Conservation (phyloP, 2,113 vertebrate species). For the Ictidomys tridecemlineatus region DNA sequence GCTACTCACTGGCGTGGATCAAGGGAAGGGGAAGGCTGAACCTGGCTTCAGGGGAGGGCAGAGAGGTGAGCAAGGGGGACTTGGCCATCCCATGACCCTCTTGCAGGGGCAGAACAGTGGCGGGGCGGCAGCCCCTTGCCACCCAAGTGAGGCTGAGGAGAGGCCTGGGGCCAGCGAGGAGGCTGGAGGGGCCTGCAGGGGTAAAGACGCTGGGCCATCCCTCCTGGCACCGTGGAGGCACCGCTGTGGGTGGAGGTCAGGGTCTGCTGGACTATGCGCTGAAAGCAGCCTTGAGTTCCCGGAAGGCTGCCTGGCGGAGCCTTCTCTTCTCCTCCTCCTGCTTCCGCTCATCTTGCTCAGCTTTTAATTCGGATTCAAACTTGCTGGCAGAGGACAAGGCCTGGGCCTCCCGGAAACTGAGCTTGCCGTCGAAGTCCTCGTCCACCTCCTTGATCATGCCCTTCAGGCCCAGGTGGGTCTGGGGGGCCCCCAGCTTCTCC, state of each 20-base stretch:
- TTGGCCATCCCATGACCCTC: neutral
- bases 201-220: constrained; percentile 27
- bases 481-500: too few species aligned
- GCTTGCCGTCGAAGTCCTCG: too few species aligned
- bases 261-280: constrained; percentile 83
- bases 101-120: neutral
- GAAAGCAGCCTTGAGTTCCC: constrained; percentile 95
- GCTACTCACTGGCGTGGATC: neutral
- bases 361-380: constrained; percentile 96
- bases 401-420: too few species aligned
- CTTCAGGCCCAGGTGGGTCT: too few species aligned
- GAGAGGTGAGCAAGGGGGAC: too few species aligned
- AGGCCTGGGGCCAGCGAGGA: neutral
- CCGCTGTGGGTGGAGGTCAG: constrained; percentile 68
- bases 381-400: constrained; percentile 93
- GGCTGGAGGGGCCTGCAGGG: constrained; percentile 46
- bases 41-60: neutral
- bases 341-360: constrained; percentile 95
- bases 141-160: neutral
- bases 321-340: constrained; percentile 92
- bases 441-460: too few species aligned
- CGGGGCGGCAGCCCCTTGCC: neutral
- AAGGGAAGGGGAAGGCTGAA: neutral
- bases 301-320: constrained; percentile 94
- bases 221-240: constrained; percentile 75